Percentiles rank a stretch among this genome's conserved stretches.
Evolutionary conservation across 2,888 invertebrate species (phyloP).

Genomic region (Zygaena filipendulae): DNA sequence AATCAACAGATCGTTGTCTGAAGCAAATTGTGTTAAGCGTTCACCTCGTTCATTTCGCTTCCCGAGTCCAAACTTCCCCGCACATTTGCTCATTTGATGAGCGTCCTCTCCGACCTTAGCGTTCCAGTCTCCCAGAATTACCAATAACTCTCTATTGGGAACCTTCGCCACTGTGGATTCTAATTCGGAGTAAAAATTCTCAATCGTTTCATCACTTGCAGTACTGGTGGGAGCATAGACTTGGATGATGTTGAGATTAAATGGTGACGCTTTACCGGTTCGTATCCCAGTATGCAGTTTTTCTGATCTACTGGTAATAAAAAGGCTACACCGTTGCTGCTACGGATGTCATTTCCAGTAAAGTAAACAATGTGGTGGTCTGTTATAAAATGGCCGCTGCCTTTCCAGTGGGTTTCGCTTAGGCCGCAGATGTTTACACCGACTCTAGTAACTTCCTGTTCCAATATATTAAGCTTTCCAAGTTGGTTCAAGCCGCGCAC

Average conservation of each 20-base stretch:
- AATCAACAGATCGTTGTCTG: conserved; percentile 13
- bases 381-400: background rate
- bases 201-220: conserved; percentile 5
- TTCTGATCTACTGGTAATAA: background rate
- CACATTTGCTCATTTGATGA: conserved; percentile 1
- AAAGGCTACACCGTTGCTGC: conserved; percentile 2
- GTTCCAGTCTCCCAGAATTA: conserved; percentile 15
- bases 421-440: conserved; percentile 12
- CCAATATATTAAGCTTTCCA: conserved; percentile 14
- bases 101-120: conserved; percentile 13
- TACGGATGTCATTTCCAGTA: background rate
- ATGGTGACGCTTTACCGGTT: conserved; percentile 7
- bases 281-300: conserved; percentile 2
- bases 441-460: conserved; percentile 12
- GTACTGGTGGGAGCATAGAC: conserved; percentile 11
- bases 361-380: no score
- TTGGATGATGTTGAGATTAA: conserved; percentile 8
- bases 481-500: conserved; percentile 10
- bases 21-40: conserved; percentile 7
- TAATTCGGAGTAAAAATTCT: conserved; percentile 8
- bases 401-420: conserved; percentile 5
- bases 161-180: conserved; percentile 8
- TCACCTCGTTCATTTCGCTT: conserved; percentile 13
- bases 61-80: conserved; percentile 13
- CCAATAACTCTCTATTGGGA: conserved; percentile 12